Evolutionary conservation across 1,140 invertebrate species (phyloP), one percentile per base, ranked within the genome.

Genomic region (Diuraphis noxia): DNA sequence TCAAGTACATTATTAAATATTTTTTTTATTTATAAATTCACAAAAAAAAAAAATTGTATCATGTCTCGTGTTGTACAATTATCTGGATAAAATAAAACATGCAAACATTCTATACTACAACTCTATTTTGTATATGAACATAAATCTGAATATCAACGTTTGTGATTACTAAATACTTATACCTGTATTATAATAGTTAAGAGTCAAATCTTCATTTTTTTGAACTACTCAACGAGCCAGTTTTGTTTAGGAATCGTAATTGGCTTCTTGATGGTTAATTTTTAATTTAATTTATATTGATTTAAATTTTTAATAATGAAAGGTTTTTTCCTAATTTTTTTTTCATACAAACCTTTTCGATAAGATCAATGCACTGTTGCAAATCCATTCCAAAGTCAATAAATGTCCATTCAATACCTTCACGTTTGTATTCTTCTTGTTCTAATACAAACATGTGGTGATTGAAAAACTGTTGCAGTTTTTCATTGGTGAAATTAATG

Each of bases 401-500:
- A 96, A 99, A 99, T 93, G 97, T 96, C 99, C 98, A 99, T 94
- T 99, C 97, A 95, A 99, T 99, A 94, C 98, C 98, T 95, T 99
- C 98, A 93, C 97, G 96, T 94, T 98, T 97, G 95, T 99, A 99
- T 94, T 99, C 99, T 95, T 99, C 99, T 96, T 99, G 99, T 95
- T 99, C 99, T 94, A 99, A 96, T 93, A 99, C 98, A 95, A 99
- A 99, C 99, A 99, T 99, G 95, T 99, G 99, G 95, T 99, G 99
- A 95, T 99, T 99, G 98, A 99, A 99, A 96, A 99, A 99, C 95
- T 99, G 99, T 95, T 99, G 99, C 93, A 99, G 96, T 95, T 99
- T 98, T 96, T 99, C 99, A 95, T 99, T 99, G 95, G 99, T 99
- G 96, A 99, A 99, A 96, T 99, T 99, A 96, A 99, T 99, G 96